Evolutionary conservation across 1,140 invertebrate genomes (phyloP), one percentile per base, ranked within the genome.

Genomic region (Prorops nasuta): DNA sequence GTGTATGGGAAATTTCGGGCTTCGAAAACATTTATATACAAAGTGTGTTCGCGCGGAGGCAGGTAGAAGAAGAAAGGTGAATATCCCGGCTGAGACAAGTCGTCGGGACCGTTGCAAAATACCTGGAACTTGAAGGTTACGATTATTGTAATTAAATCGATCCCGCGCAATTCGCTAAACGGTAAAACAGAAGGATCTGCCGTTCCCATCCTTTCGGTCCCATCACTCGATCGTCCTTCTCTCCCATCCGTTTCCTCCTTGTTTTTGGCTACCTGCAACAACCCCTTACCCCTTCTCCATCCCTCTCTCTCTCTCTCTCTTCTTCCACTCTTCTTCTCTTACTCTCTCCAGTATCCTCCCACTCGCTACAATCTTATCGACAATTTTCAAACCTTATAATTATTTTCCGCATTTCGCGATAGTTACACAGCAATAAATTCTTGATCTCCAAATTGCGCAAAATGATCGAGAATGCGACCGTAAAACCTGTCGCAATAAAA

Each of bases 131-230:
- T 56, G 56, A 56, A 58, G 59, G 63, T 54, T 54, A 60, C 67
- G 67, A 73, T 73, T 71, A 73, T 73, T 73, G 67, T 71, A 71
- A 73, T 73, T 71, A 73, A 71, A 70, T 66, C 62, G 66, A 61
- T 60, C 56, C 54, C 32, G 14, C 37, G 28, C 54, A 60, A 39
- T 55, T 53, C 55, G 45, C 28, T 48, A 48, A 56, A 49, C 44
- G 57, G 21, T 52, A 57, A 34, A 34, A 32, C 12, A 21, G 20
- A 19, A 53, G n/a, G n/a, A n/a, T n/a, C n/a, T n/a, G n/a, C n/a
- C n/a, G n/a, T n/a, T n/a, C n/a, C n/a, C n/a, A n/a, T n/a, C n/a
- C n/a, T n/a, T n/a, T n/a, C n/a, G n/a, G n/a, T n/a, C n/a, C n/a
- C n/a, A n/a, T n/a, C n/a, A n/a, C n/a, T n/a, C 24, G 49, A 24